Base-by-base conservation (phyloP, 2,888 invertebrate genomes). In the Rhagonycha fulva region DNA sequence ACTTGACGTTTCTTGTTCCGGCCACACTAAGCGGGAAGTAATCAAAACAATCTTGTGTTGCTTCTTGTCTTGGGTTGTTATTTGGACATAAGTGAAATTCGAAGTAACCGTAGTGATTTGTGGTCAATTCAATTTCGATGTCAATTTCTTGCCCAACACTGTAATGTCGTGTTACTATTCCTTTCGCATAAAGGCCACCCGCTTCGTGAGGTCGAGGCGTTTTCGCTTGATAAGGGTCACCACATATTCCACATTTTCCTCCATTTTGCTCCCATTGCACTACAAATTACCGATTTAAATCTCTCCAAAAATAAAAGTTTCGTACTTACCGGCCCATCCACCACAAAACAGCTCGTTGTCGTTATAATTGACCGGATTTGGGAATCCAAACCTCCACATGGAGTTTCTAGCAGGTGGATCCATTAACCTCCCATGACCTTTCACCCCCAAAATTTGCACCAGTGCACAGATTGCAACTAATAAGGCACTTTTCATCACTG, bases 331-430 rank as follows among this genome's bases (percentile, higher is more conserved):
- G 87, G 95, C 94, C 86, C 94, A 95, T 70, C 96, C 97, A 24
- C 97, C 97, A 86, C 98, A 98, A 88, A 95, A 97, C 14, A 97
- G 91, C 88, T 97, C 97, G 84, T 97, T 97, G 87, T 98, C 97
- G 83, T 97, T 96, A 86, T 97, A 98, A 88, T 98, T 96, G 76
- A 96, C 95, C 2, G 97, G 96, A 88, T 95, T 97, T n/a, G 95
- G 94, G 88, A 94, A 98, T 0, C 98, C 98, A 85, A 95, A 95
- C 77, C 98, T 90, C 98, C 98, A 98, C 96, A 97, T 97, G 69
- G 95, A 94, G 89, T 97, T 96, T 76, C 98, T 91, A 0, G 96
- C 94, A 3, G 98, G 97, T 0, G 98, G 98, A 87, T 97, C 96
- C 94, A 97, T 95, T 78, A 98, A 89, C 62, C 97, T 89, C 4